Conservation (phyloP, 1,140 invertebrate species). For the Macrobrachium rosenbergii region DNA sequence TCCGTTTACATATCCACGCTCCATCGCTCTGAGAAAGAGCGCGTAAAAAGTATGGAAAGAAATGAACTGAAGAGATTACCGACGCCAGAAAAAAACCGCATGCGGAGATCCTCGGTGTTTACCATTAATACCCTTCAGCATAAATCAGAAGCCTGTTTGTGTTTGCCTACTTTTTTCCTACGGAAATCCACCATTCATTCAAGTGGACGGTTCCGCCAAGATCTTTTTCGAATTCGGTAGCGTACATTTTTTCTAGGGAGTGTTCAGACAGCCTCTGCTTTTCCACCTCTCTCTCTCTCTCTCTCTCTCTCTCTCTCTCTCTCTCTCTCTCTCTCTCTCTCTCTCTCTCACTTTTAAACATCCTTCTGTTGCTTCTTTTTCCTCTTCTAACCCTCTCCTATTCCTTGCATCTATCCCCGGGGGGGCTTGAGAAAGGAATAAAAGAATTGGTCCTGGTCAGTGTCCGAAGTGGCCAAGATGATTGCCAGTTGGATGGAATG, state of each 20-base stretch:
- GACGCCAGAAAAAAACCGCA: too few relatives aligned
- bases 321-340: background rate
- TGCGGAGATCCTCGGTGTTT: too few relatives aligned
- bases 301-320: background rate
- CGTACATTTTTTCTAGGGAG: background rate
- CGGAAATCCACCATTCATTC: too few relatives aligned
- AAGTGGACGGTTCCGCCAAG: background rate
- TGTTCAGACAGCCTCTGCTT: background rate
- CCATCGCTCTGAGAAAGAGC: too few relatives aligned
- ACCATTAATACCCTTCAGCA: too few relatives aligned
- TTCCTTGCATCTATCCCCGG: background rate
- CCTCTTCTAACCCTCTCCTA: background rate
- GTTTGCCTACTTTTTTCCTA: too few relatives aligned
- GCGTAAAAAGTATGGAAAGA: too few relatives aligned
- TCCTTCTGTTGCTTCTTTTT: background rate
- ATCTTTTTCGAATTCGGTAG: background rate
- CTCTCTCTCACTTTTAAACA: background rate
- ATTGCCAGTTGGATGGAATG: background rate
- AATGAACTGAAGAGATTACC: too few relatives aligned
- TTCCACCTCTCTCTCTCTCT: background rate
- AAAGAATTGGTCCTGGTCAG: background rate
- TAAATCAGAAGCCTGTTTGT: too few relatives aligned
- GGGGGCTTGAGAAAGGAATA: background rate
- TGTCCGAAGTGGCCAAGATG: slow-evolving; percentile 7
- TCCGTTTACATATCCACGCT: too few relatives aligned